Evolutionary conservation across 2,113 vertebrate species (phyloP), one percentile per base, ranked within the genome.

Genomic region (Acanthisitta chloris): DNA sequence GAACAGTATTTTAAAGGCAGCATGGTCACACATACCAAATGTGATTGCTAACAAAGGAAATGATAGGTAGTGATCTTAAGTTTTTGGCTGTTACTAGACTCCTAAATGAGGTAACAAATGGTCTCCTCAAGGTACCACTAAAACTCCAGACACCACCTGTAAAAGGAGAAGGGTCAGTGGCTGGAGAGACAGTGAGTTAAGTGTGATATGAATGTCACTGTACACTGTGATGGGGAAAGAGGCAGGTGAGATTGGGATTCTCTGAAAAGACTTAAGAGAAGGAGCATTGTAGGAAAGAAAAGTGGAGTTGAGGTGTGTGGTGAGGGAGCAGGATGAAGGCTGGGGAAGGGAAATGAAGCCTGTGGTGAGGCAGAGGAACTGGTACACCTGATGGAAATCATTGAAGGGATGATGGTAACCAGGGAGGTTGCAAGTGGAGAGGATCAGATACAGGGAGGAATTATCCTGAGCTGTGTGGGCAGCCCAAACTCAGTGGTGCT

Each of bases 401-500:
- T 34, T 15, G 29, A 88, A 40, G 51, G 5, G 13, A 28, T 51
- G 29, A 6, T 49, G 21, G 38, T 73, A 73, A 65, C 24, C 3
- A 10, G 18, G 14, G 36, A 59, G 12, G 23, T 12, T 74, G 42
- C 34, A 70, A 40, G 54, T 61, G 51, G 52, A 55, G 29, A 40
- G 4, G 2, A 26, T 58, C 18, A 36, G 71, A 4, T 64, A 4
- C 0, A 6, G 26, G 31, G 7, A 4, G 8, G 6, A n/a, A 15
- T 72, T 71, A 64, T 2, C 10, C 38, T 87, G 49, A 62, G 59
- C 8, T 4, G 0, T 5, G 31, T 61, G 40, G 43, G 21, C 24
- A 55, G 12, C 31, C 18, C 66, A 76, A 24, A 29, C 48, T 43
- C 48, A 49, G 43, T 74, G 70, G 19, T 0, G 1, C 45, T 90